These are phyloP conservation scores for Mythimna vitellina DNA, from an alignment of 2,888 invertebrate genomes.

Conservation along the genomic window DNA sequence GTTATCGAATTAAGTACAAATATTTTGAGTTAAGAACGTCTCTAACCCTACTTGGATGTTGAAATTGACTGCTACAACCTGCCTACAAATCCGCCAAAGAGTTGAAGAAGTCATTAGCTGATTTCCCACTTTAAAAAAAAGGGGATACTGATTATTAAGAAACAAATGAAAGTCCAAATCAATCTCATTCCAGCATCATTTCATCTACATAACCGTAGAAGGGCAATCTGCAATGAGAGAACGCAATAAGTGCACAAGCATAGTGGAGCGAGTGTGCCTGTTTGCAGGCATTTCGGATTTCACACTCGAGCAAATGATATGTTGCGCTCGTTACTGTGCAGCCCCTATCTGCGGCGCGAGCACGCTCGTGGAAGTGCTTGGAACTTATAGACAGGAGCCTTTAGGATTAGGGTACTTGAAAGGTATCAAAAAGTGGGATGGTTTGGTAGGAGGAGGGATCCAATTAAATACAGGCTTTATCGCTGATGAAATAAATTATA, in stretches of 20 bases:
- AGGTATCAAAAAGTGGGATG: too few species aligned
- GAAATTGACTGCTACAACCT: too few species aligned
- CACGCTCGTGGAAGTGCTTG: neutral
- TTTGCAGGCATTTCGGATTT: conserved; percentile 56
- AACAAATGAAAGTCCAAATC: neutral
- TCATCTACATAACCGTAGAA: conserved; percentile 15
- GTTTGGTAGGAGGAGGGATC: too few species aligned
- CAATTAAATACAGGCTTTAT: too few species aligned
- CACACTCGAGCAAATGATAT: conserved; percentile 74
- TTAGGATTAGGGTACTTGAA: neutral
- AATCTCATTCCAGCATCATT: neutral
- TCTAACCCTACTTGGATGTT: too few species aligned
- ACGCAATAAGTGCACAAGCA: conserved; percentile 63
- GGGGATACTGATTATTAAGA: neutral
- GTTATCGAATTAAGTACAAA: too few species aligned
- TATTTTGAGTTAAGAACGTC: too few species aligned
- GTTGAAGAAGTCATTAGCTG: too few species aligned
- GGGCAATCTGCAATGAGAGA: conserved; percentile 24
- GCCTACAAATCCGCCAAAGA: too few species aligned
- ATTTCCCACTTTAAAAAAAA: too few species aligned
- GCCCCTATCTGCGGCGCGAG: conserved; percentile 23
- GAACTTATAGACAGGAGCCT: conserved; percentile 33
- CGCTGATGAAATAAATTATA: too few species aligned
- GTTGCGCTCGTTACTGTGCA: conserved; percentile 71
- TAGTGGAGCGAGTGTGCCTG: conserved; percentile 64